Evolutionary conservation across 2,888 invertebrate genomes (phyloP).

Genomic region (Rhagonycha lutea): DNA sequence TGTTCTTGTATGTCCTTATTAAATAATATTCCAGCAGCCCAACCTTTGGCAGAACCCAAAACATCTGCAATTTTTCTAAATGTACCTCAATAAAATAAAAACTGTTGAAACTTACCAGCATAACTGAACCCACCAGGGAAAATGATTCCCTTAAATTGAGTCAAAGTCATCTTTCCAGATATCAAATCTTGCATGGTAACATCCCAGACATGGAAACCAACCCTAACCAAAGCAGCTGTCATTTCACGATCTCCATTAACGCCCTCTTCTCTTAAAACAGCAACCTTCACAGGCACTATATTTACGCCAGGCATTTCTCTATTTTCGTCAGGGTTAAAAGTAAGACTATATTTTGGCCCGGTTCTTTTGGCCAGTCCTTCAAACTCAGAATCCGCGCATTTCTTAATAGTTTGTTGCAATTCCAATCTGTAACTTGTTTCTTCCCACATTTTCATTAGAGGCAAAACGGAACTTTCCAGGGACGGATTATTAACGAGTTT

Average conservation of each 20-base stretch:
- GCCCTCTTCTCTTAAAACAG: conserved; percentile 95
- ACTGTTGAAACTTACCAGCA: conserved; percentile 67
- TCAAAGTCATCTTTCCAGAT: conserved; percentile 69
- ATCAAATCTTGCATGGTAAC: conserved; percentile 92
- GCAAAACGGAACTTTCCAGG: conserved; percentile 66
- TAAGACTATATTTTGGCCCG: conserved; percentile 73
- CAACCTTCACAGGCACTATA: conserved; percentile 66
- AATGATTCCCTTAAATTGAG: conserved; percentile 84
- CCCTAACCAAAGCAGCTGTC: conserved; percentile 86
- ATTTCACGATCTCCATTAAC: conserved; percentile 97
- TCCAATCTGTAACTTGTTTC: conserved; percentile 93
- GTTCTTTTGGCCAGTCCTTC: conserved; percentile 68
- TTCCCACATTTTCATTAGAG: conserved; percentile 88
- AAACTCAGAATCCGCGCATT: conserved; percentile 82
- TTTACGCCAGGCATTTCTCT: conserved; percentile 44
- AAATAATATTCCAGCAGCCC: conserved; percentile 92
- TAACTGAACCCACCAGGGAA: conserved; percentile 99
- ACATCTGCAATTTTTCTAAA: conserved; percentile 67
- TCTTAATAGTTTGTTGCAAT: conserved; percentile 77
- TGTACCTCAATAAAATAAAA: background rate
- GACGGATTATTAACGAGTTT: conserved; percentile 52
- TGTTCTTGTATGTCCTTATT: conserved; percentile 75
- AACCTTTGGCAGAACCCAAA: conserved; percentile 95
- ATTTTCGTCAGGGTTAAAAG: conserved; percentile 68
- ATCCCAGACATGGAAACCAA: conserved; percentile 91